Conservation (phyloP, 2,888 invertebrate species). For the Sinotaia quadrata region DNA sequence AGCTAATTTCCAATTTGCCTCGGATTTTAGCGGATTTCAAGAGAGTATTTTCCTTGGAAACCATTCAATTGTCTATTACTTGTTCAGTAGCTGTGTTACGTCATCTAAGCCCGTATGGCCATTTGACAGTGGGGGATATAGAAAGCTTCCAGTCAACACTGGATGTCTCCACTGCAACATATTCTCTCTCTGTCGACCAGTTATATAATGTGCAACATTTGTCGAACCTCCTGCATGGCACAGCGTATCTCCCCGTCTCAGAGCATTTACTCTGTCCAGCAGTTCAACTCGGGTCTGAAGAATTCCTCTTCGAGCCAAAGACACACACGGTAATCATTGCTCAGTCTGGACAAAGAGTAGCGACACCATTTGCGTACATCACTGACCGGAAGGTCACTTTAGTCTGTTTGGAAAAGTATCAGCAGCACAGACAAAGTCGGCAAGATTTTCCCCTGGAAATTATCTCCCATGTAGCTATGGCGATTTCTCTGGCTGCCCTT, state of each 20-base stretch:
- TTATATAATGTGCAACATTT: too few species aligned
- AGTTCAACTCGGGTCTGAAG: not conserved
- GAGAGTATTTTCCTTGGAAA: not conserved
- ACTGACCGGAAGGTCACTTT: not conserved
- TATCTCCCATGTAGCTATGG: constrained; percentile 27
- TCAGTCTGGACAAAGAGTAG: not conserved
- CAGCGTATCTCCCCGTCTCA: constrained; percentile 1
- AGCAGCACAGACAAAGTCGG: not conserved
- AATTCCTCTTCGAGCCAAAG: constrained; percentile 1
- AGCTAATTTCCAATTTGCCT: not conserved
- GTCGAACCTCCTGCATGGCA: too few species aligned
- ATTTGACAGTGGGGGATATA: too few species aligned
- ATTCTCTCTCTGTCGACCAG: too few species aligned
- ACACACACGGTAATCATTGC: not conserved
- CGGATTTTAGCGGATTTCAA: not conserved
- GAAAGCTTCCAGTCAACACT: not conserved
- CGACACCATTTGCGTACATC: not conserved
- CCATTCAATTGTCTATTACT: not conserved
- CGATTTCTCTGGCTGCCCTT: constrained; percentile 37
- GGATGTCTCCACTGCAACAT: too few species aligned
- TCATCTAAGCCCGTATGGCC: not conserved
- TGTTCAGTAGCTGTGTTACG: not conserved
- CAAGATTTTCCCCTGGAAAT: not conserved
- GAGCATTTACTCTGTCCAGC: not conserved
- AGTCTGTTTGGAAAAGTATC: constrained; percentile 3